A percentile compares a stretch with the other conserved stretches of the same genome.
phyloP scores from a whole-genome alignment of 2,797 vertebrate genomes.

The Hylomyscus alleni region DNA sequence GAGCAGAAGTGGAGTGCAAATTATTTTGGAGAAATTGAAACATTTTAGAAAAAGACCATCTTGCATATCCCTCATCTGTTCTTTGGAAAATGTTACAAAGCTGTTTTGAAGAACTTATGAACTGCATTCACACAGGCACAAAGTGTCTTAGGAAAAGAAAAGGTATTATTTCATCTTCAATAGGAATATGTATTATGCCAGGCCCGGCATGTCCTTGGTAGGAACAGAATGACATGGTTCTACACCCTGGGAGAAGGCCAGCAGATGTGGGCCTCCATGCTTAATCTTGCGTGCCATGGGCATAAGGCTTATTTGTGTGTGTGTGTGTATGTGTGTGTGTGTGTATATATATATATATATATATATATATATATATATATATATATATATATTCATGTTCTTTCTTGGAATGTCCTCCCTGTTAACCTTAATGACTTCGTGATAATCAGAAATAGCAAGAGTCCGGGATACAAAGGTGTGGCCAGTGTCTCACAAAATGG shows the following conservation, averaged over 20 bases:
- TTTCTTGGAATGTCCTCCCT: neutral
- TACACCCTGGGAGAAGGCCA: too few relatives aligned
- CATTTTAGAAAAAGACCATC: neutral
- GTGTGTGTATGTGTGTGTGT: too few relatives aligned
- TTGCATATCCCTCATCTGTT: neutral
- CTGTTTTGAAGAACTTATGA: neutral
- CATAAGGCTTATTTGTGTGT: too few relatives aligned
- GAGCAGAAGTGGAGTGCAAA: neutral
- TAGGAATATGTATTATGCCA: neutral
- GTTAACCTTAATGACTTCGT: neutral
- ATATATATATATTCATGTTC: neutral
- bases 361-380: too few relatives aligned
- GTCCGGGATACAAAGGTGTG: neutral
- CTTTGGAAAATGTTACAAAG: neutral
- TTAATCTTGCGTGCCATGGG: too few relatives aligned
- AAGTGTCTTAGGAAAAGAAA: neutral
- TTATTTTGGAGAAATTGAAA: neutral
- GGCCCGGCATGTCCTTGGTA: too few relatives aligned
- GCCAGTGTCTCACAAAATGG: neutral
- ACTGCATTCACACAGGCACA: neutral
- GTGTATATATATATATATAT: too few relatives aligned
- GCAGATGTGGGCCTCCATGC: too few relatives aligned
- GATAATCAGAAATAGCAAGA: neutral
- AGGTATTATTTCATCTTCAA: neutral
- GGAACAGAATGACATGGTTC: too few relatives aligned